Evolutionary conservation across 2,888 invertebrate species (phyloP).

Genomic region (Copidosoma aretas): DNA sequence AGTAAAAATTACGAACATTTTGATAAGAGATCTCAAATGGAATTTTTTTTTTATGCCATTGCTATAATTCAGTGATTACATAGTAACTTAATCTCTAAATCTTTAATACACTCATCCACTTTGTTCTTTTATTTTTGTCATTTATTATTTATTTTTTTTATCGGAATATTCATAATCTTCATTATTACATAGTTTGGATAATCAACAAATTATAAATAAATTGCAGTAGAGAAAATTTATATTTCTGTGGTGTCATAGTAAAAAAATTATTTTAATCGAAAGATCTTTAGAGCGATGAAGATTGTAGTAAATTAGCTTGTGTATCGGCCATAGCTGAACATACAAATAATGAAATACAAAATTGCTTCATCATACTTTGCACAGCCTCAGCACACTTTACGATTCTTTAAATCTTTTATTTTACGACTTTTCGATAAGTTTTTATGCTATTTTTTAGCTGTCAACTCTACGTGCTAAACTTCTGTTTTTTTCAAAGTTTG

Average conservation of each 20-base stretch:
- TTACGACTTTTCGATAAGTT: constrained; percentile 7
- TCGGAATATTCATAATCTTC: constrained; percentile 23
- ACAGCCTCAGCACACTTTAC: constrained; percentile 36
- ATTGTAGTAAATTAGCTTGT: constrained; percentile 22
- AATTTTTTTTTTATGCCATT: constrained; percentile 43
- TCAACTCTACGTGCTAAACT: constrained; percentile 19
- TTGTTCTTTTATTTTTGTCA: constrained; percentile 20
- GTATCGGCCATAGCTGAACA: constrained; percentile 19
- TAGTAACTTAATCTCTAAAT: constrained; percentile 46
- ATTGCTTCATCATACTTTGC: constrained; percentile 34
- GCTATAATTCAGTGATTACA: constrained; percentile 50
- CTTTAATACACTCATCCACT: constrained; percentile 43
- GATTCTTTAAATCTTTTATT: constrained; percentile 24
- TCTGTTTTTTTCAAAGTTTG: constrained; percentile 16
- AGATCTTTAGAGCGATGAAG: constrained; percentile 8
- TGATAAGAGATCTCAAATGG: constrained; percentile 38
- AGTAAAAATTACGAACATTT: constrained; percentile 25
- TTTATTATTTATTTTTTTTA: neutral
- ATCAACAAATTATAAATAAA: constrained; percentile 10
- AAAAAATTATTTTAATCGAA: constrained; percentile 13
- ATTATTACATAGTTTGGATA: constrained; percentile 12
- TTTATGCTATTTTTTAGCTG: no score
- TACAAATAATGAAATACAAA: constrained; percentile 39
- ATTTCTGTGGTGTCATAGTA: constrained; percentile 4
- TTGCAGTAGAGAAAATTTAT: constrained; percentile 7